Evolutionary conservation across 1,140 invertebrate genomes (phyloP), one percentile per base, ranked within the genome.

Genomic region (Octopus bimaculoides): DNA sequence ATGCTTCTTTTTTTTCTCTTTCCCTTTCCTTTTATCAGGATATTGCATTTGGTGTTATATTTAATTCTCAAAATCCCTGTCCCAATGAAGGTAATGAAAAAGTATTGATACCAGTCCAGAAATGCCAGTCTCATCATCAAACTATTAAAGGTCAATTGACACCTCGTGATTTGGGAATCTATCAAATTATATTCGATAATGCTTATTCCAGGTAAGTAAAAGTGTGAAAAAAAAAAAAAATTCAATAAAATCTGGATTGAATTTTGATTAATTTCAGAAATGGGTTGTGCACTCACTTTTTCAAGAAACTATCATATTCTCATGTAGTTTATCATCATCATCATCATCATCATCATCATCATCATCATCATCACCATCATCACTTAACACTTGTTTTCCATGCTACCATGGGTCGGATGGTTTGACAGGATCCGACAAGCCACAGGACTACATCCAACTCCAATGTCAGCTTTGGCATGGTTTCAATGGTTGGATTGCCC

Each of bases 171-270:
- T 56, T 83, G 0, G 89, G 89, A 17, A 79, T 90, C 17, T 90
- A 90, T 81, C 87, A 86, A n/a, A 83, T 90, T 5, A 55, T 88
- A 7, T 90, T 89, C 84, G 87, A 90, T 78, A 90, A 90, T 82
- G 85, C 84, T 20, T 86, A 87, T 76, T 89, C 89, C 5, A 89
- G 83, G 89, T 89, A 81, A 85, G 82, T 81, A 41, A 17, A 17
- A 61, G 17, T 12, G 9, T 61, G 9, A 61, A 61, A 61, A 61
- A 61, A 61, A 61, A 61, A 61, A 61, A 61, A 17, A 61, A 1
- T 4, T 4, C 56, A 61, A 12, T 17, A 61, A 41, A 41, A 41
- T 41, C 26, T 41, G 2, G 26, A 41, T 41, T 41, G 26, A 41
- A 2, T 41, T 41, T 41, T 41, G 26, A 41, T 41, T 41, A 41